Conservation (phyloP, 2,797 vertebrate species). For the Sebastes trivittatus region DNA sequence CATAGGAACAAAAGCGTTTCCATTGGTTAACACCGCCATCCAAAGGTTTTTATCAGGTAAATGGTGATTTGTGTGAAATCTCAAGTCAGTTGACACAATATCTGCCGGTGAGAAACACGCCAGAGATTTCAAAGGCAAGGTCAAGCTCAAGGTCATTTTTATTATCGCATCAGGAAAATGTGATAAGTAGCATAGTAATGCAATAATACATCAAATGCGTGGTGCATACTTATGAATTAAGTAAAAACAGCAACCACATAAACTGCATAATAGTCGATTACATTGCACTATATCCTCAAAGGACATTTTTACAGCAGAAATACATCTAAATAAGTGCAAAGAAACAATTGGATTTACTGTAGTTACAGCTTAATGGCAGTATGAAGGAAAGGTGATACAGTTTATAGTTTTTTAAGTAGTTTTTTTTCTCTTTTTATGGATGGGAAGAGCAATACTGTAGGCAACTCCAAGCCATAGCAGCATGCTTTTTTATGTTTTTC, state of each 20-base stretch:
- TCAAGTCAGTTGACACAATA: slow-evolving; percentile 16
- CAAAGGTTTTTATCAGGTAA: slow-evolving; percentile 28
- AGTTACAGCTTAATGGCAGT: slow-evolving; percentile 43
- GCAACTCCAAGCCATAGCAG: slow-evolving; percentile 21
- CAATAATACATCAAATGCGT: background rate
- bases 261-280: background rate
- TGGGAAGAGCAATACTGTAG: background rate
- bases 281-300: background rate
- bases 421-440: background rate
- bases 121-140: slow-evolving; percentile 45
- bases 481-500: slow-evolving; percentile 2
- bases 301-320: slow-evolving; percentile 20
- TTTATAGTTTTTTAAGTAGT: slow-evolving; percentile 30
- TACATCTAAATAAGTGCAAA: background rate
- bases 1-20: slow-evolving; percentile 3
- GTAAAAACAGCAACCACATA: background rate
- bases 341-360: slow-evolving; percentile 42
- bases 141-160: slow-evolving; percentile 48
- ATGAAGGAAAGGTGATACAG: slow-evolving; percentile 44
- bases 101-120: slow-evolving; percentile 52
- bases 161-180: slow-evolving; percentile 4
- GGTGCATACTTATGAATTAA: background rate
- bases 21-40: background rate
- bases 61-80: slow-evolving; percentile 34
- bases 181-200: slow-evolving; percentile 2